Evolutionary conservation across 2,888 invertebrate genomes (phyloP), one percentile per base, ranked within the genome.

Genomic region (Drosophila rellima): DNA sequence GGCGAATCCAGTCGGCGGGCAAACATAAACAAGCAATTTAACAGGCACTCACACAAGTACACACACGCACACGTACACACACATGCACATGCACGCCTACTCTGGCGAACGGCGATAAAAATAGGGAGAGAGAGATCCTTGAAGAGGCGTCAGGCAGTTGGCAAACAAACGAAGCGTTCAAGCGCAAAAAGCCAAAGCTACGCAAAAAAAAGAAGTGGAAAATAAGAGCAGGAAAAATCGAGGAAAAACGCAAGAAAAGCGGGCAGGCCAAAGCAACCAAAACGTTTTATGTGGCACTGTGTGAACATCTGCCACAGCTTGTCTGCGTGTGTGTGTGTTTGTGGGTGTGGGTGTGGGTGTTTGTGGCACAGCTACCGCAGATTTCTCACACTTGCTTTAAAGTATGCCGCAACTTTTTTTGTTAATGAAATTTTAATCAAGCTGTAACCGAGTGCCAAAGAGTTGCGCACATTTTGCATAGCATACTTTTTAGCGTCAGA

Each of bases 161-260:
- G 89, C 82, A 88, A 87, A 82, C 85, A 89, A 89, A 78, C 83
- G 88, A 88, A 89, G 89, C 88, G 88, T 83, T 88, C 89, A 85
- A 82, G 83, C 88, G 78, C 72, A 82, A 78, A 83, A 88, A 84
- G 80, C 80, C 76, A 84, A 77, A 56, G 56, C 63, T 69, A 44
- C 35, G 17, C 15, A 31, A 33, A 23, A 18, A 63, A 52, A 71
- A 50, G 63, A 52, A 17, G 29, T 44, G 37, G n/a, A 33, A 29
- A 48, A 56, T 56, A 40, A 59, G 52, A 29, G 39, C 26, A 29
- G 37, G 52, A 37, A 47, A 62, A 70, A 61, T 23, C 33, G 29
- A 45, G 71, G 45, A 50, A 67, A 63, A 57, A 60, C 45, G 40
- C 59, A 83, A 70, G 70, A 78, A 73, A 71, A 50, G 67, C 47